phyloP scores from a whole-genome alignment of 2,113 vertebrate genomes.

The Zapus hudsonius region DNA sequence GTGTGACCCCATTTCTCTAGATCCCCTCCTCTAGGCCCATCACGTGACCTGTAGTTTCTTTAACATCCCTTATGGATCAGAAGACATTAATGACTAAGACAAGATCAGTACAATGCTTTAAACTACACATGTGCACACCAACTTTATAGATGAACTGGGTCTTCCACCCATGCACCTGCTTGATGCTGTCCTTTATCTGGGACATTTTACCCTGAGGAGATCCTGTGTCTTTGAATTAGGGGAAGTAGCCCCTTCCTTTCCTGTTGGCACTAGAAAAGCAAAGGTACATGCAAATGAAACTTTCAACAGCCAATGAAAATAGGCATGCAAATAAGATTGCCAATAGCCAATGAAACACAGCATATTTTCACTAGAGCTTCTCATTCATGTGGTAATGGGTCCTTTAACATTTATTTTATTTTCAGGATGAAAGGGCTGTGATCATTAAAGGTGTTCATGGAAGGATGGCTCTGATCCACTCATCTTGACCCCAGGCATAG shows the following conservation, averaged over 20 bases:
- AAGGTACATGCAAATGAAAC: neutral
- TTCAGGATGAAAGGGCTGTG: slow-evolving; percentile 25
- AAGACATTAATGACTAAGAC: neutral
- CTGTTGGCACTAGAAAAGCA: neutral
- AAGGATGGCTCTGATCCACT: neutral
- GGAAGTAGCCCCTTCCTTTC: neutral
- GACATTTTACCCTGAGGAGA: neutral
- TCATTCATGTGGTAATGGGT: neutral
- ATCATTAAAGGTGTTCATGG: neutral
- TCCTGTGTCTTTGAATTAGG: neutral
- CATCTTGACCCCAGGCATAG: neutral
- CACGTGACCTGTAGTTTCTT: neutral
- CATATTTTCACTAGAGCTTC: neutral
- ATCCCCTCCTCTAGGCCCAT: neutral
- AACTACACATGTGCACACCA: neutral
- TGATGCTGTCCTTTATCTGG: neutral
- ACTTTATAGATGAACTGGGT: neutral
- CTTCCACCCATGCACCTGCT: neutral
- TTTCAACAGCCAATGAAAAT: slow-evolving; percentile 26
- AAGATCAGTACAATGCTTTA: slow-evolving; percentile 22
- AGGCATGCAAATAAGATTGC: neutral
- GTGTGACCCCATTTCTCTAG: neutral
- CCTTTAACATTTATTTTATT: slow-evolving; percentile 1
- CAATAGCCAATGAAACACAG: slow-evolving; percentile 4
- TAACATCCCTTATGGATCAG: neutral